Evolutionary conservation across 2,113 vertebrate genomes (phyloP), one percentile per base, ranked within the genome.

Genomic region (Entomyzon cyanotis): DNA sequence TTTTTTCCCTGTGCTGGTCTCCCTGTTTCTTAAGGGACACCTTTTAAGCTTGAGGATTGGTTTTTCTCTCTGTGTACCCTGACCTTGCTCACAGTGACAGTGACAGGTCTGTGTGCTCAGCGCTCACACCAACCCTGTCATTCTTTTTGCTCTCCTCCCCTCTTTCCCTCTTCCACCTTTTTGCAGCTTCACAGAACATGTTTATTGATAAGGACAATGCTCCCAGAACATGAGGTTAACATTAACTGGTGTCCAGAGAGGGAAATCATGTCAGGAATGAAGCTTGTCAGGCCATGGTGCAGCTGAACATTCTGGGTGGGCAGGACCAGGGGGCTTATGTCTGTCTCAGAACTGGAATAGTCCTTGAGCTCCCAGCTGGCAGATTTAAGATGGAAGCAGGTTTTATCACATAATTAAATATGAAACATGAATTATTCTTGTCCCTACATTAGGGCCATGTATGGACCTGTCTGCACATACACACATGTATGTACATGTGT

Each of bases 401-500:
- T 49, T 93, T 86, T 56, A 44, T 60, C 52, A 15, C 22, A 4
- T 31, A 63, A 53, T 49, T 41, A 41, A 71, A 59, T 68, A 37
- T 5, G 13, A 59, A 76, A 46, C 2, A 4, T 59, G n/a, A 50
- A 15, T 91, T 31, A 27, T 31, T 83, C 27, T 52, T 71, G 47
- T n/a, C 25, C 23, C 35, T 53, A 1, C 31, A 2, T 58, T 35
- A 47, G 55, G 46, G 30, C 31, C 33, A 46, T 20, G 20, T 17
- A 5, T 65, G 35, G 28, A 44, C 10, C 21, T 76, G 24, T 28
- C 33, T 69, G 50, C 50, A 31, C 39, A 10, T 10, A 35, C 18
- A 25, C 17, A 11, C 25, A 12, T n/a, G n/a, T n/a, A 7, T 4
- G 19, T 35, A 44, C 19, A 3, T 2, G 3, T 13, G 3, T 6